Base-by-base conservation (phyloP, 2,113 vertebrate species). In the Ptychochromis oligacanthus region DNA sequence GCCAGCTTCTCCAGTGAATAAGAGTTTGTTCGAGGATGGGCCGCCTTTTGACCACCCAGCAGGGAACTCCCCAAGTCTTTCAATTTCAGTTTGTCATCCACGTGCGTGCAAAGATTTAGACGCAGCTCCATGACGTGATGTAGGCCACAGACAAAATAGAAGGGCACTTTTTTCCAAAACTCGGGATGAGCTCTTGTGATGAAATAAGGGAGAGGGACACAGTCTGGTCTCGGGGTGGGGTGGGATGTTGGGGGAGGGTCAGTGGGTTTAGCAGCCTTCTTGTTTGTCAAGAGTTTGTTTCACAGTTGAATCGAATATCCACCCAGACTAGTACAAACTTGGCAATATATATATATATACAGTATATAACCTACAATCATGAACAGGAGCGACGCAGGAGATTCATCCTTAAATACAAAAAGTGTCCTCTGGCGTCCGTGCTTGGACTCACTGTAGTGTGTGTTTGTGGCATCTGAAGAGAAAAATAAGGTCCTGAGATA, bases 401-500 rank as follows among this genome's bases (percentile, higher is more conserved):
- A 83, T 75, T 86, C 26, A 60, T 92, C 87, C 87, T 89, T 88
- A 91, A 92, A 91, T 95, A 94, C 81, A 93, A 94, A 92, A 91
- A 75, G 77, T 82, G 62, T 89, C 85, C 81, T 88, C 89, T 93
- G 82, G 89, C 70, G 49, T 89, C 91, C 92, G 76, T 76, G 82
- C 1, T 54, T 80, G 91, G 80, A 92, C 91, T 77, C 77, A 43
- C 91, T 93, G 95, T 95, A 94, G 94, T 94, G 93, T 94, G 83
- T 87, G 86, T 89, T 86, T 92, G 93, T 93, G 95, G 96, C 94
- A 94, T 95, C 89, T 95, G 88, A 91, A 80, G 87, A 89, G 89
- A 93, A 87, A 92, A 91, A 92, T 75, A 94, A 94, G 93, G 96
- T 97, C 97, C 97, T 99, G 97, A 99, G 97, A 96, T 96, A 88